phyloP scores from a whole-genome alignment of 1,140 invertebrate species.

The Artemia franciscana region DNA sequence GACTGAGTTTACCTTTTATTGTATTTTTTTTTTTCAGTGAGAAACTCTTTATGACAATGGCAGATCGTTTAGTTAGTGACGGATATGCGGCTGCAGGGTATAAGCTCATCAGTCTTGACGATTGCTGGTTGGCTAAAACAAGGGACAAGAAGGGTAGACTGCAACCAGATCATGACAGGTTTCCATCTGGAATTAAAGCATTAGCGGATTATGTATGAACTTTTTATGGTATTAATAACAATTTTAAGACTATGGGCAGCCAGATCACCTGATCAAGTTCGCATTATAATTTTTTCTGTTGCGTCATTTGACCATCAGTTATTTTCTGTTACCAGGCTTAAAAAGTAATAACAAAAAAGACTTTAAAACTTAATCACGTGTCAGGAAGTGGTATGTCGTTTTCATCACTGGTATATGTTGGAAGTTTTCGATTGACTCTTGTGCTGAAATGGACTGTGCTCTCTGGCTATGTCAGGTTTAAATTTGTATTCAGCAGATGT shows the following conservation, averaged over 20 bases:
- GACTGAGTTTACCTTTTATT: too few species aligned
- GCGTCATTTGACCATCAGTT: too few species aligned
- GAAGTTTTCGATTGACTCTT: too few species aligned
- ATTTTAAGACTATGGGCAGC: too few species aligned
- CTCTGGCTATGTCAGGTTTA: too few species aligned
- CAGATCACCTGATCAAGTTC: too few species aligned
- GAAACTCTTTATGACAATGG: conserved; percentile 68
- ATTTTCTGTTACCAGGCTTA: not conserved
- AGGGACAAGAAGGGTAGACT: conserved; percentile 46
- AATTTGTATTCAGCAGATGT: too few species aligned
- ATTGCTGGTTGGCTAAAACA: conserved; percentile 75
- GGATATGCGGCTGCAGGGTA: conserved; percentile 74
- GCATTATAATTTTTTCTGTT: too few species aligned
- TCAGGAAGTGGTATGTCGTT: too few species aligned
- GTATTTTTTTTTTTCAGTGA: conserved; percentile 49
- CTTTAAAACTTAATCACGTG: too few species aligned
- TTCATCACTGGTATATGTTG: too few species aligned
- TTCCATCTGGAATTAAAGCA: conserved; percentile 74
- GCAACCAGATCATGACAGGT: conserved; percentile 60
- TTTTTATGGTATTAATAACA: not conserved
- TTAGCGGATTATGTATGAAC: conserved; percentile 76
- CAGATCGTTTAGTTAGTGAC: conserved; percentile 63
- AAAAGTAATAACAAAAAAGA: not conserved
- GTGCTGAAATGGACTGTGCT: too few species aligned
- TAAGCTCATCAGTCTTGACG: conserved; percentile 81